A percentile compares a stretch with the other conserved stretches of the same genome.
These are phyloP conservation scores for Craniophora ligustri DNA, from an alignment of 2,888 invertebrate species.

Conservation along the genomic window DNA sequence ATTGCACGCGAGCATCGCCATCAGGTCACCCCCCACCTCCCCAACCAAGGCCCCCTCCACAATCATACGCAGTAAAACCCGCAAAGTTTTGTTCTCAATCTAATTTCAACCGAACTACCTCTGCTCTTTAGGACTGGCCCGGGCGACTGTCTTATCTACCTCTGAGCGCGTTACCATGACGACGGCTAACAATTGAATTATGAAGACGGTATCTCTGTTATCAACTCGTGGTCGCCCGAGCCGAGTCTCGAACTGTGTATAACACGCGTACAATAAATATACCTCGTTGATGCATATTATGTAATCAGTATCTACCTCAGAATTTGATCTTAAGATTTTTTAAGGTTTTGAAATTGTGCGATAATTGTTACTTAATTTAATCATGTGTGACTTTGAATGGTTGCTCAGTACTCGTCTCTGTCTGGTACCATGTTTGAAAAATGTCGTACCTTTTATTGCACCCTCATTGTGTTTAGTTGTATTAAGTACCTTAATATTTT, in stretches of 20 bases:
- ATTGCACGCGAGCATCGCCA: slow-evolving; percentile 97
- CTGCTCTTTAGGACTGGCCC: slow-evolving; percentile 70
- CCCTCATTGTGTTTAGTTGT: slow-evolving; percentile 69
- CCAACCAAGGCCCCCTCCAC: slow-evolving; percentile 87
- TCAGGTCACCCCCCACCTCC: slow-evolving; percentile 90
- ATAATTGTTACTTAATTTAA: slow-evolving; percentile 87
- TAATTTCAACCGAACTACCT: slow-evolving; percentile 81
- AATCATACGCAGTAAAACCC: slow-evolving; percentile 90
- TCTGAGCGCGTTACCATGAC: slow-evolving; percentile 50
- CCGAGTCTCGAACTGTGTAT: slow-evolving; percentile 63
- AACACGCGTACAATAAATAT: slow-evolving; percentile 81
- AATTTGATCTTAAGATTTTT: slow-evolving; percentile 87
- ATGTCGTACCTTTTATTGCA: slow-evolving; percentile 74
- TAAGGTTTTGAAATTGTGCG: slow-evolving; percentile 84
- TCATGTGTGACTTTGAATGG: slow-evolving; percentile 82
- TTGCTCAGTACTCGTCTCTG: slow-evolving; percentile 81
- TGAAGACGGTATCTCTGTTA: slow-evolving; percentile 42
- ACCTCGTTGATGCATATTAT: slow-evolving; percentile 87
- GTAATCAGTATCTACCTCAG: slow-evolving; percentile 86
- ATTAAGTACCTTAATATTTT: slow-evolving; percentile 71
- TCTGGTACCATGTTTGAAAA: slow-evolving; percentile 79
- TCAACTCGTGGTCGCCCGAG: slow-evolving; percentile 58
- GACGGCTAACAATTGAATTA: slow-evolving; percentile 46
- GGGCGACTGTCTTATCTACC: slow-evolving; percentile 62
- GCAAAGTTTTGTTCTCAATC: slow-evolving; percentile 57